These are phyloP conservation scores for Macrocentrus cingulum DNA, from an alignment of 1,140 invertebrate species.

Conservation along the genomic window DNA sequence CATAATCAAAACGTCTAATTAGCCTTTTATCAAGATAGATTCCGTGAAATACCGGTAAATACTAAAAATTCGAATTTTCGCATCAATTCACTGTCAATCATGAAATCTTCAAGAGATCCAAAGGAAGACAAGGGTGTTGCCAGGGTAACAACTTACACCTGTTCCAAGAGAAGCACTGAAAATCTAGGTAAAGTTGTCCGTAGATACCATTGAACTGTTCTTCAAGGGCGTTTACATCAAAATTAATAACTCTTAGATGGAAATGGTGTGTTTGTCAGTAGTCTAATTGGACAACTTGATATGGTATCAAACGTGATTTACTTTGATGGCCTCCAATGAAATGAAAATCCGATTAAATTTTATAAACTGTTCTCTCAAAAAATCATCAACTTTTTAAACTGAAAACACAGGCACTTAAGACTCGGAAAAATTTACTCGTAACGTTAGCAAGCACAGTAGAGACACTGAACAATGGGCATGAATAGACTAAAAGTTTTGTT, in stretches of 20 bases:
- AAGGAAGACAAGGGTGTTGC: constrained; percentile 39
- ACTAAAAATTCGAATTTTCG: neutral
- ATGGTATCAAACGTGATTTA: constrained; percentile 9
- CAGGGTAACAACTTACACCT: constrained; percentile 42
- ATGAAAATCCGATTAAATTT: too few species aligned
- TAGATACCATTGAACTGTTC: too few species aligned
- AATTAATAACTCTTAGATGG: too few species aligned
- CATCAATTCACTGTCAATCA: neutral
- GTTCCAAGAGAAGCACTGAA: constrained; percentile 24
- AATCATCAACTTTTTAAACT: too few species aligned
- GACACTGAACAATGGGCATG: constrained; percentile 7
- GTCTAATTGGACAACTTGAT: constrained; percentile 7
- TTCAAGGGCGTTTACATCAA: neutral
- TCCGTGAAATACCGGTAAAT: too few species aligned
- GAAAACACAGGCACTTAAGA: too few species aligned
- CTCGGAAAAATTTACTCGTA: too few species aligned
- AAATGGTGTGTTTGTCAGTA: neutral
- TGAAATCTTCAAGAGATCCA: constrained; percentile 3
- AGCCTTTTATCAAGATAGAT: too few species aligned
- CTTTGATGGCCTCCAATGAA: too few species aligned
- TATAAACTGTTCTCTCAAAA: too few species aligned
- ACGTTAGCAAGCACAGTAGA: too few species aligned
- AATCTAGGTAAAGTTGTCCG: neutral
- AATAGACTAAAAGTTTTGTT: constrained; percentile 16
- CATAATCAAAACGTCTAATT: too few species aligned